A percentile compares a stretch with the other conserved stretches of the same genome.
phyloP scores from a whole-genome alignment of 2,888 invertebrate species.

The Aromia moschata region DNA sequence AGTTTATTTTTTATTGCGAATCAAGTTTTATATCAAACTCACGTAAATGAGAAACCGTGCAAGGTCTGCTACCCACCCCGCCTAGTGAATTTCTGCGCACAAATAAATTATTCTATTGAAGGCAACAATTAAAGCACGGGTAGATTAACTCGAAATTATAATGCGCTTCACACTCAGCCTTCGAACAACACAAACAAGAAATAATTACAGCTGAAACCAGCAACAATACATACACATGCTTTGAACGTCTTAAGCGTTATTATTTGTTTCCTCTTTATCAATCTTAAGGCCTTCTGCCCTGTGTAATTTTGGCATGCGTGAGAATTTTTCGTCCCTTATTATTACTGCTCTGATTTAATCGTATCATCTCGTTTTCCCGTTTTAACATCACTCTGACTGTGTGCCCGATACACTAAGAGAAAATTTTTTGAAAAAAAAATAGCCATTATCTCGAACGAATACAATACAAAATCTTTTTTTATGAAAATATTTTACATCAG shows the following conservation, averaged over 20 bases:
- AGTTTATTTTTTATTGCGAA: too few species aligned
- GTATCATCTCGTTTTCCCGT: neutral
- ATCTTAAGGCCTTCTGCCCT: constrained; percentile 44
- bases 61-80: too few species aligned
- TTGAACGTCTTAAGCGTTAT: constrained; percentile 47
- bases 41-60: too few species aligned
- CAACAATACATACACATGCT: constrained; percentile 36
- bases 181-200: constrained; percentile 14
- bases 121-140: constrained; percentile 11
- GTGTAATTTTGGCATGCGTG: constrained; percentile 49
- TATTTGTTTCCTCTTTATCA: constrained; percentile 53
- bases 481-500: too few species aligned
- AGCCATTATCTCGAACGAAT: too few species aligned
- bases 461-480: too few species aligned
- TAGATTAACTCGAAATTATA: constrained; percentile 13
- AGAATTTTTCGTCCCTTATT: constrained; percentile 39
- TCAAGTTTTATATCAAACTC: too few species aligned
- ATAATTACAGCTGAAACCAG: constrained; percentile 15
- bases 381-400: too few species aligned
- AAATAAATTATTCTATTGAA: neutral
- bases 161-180: constrained; percentile 8
- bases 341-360: constrained; percentile 2
- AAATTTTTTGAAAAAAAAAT: too few species aligned
- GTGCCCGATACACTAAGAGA: too few species aligned
- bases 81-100: too few species aligned